Evolutionary conservation across 2,888 invertebrate species (phyloP).

Genomic region (Boloria selene): DNA sequence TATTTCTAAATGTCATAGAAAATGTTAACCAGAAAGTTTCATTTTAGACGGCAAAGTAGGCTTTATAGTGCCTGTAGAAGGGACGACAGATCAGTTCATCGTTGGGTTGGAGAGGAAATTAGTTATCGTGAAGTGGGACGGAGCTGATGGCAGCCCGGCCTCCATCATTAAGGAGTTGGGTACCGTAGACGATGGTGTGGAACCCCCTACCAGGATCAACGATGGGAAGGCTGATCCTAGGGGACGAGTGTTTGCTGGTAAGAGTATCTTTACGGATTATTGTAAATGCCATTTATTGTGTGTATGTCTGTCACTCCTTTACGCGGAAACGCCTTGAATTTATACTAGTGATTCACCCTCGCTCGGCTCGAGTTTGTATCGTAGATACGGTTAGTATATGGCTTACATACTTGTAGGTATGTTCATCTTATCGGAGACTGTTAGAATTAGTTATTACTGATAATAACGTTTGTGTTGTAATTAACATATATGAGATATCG

Average conservation of each 20-base stretch:
- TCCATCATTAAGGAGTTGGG: slow-evolving; percentile 71
- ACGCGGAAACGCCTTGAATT: background rate
- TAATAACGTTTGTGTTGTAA: no score
- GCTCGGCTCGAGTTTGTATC: no score
- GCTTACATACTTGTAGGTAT: no score
- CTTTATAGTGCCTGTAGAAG: slow-evolving; percentile 85
- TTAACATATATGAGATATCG: no score
- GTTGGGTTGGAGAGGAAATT: slow-evolving; percentile 84
- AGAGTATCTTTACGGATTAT: background rate
- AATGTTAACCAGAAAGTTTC: no score
- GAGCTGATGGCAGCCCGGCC: slow-evolving; percentile 74
- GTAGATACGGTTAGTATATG: no score
- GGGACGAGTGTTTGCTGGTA: slow-evolving; percentile 89
- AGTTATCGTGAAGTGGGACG: slow-evolving; percentile 85
- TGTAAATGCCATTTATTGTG: no score
- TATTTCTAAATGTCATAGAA: no score
- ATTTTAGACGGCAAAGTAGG: slow-evolving; percentile 66
- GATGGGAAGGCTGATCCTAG: slow-evolving; percentile 90
- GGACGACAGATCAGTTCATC: slow-evolving; percentile 83
- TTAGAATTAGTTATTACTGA: no score
- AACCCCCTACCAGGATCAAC: slow-evolving; percentile 84
- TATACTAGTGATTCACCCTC: background rate
- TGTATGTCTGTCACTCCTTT: background rate
- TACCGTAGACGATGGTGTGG: slow-evolving; percentile 80
- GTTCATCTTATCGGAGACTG: no score